Evolutionary conservation across 2,113 vertebrate genomes (phyloP).

Genomic region (Polypterus bichir): DNA sequence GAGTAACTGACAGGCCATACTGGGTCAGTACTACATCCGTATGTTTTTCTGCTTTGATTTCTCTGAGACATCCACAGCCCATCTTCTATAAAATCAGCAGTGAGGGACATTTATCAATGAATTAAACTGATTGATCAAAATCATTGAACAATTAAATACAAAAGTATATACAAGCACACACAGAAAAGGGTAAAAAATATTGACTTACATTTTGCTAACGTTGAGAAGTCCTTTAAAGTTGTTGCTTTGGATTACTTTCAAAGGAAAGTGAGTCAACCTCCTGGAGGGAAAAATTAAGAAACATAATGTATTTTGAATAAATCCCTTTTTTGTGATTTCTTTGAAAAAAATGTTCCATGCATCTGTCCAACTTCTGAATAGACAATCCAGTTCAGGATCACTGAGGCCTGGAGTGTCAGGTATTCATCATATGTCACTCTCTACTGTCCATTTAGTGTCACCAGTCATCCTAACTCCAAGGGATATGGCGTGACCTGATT

Average conservation of each 20-base stretch:
- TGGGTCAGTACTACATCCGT: too few species aligned
- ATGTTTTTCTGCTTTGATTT: too few species aligned
- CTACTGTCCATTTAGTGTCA: too few species aligned
- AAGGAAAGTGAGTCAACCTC: conserved; percentile 57
- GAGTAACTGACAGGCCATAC: too few species aligned
- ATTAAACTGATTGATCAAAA: neutral
- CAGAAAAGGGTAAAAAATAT: neutral
- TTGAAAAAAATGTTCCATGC: neutral
- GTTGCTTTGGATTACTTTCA: conserved; percentile 60
- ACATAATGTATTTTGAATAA: neutral
- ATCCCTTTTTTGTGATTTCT: conserved; percentile 8
- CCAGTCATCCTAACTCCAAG: too few species aligned
- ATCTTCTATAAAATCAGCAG: neutral
- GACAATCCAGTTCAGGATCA: too few species aligned
- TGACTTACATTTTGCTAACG: conserved; percentile 70
- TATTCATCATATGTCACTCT: too few species aligned
- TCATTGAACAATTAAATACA: neutral
- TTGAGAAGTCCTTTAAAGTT: conserved; percentile 71
- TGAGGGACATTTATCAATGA: neutral
- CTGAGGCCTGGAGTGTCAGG: too few species aligned
- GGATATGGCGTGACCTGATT: too few species aligned
- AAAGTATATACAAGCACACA: neutral
- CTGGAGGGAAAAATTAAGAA: conserved; percentile 42
- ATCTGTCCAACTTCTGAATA: too few species aligned
- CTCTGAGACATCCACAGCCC: neutral